Conservation (phyloP, 2,888 invertebrate genomes). For the Harpagoxenus sublaevis region DNA sequence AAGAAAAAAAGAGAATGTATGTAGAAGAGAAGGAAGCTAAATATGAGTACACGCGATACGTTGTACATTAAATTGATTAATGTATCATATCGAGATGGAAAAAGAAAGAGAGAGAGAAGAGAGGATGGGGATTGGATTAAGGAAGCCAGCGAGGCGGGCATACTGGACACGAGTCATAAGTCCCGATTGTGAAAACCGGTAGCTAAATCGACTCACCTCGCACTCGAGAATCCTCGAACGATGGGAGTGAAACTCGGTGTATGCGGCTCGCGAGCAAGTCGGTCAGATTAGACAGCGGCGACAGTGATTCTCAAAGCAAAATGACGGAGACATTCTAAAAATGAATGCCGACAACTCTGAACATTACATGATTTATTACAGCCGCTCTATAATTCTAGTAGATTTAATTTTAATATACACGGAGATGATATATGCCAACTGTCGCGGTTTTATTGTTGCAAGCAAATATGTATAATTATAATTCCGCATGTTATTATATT, state of each 20-base stretch:
- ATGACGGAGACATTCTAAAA: background rate
- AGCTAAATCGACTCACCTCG: constrained; percentile 56
- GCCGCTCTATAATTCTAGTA: background rate
- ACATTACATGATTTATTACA: background rate
- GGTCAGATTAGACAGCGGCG: constrained; percentile 74
- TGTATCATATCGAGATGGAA: background rate
- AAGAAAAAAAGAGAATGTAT: background rate
- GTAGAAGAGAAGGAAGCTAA: background rate
- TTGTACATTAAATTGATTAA: constrained; percentile 27
- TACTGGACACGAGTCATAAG: constrained; percentile 50
- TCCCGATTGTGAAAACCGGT: constrained; percentile 69
- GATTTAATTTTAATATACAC: background rate
- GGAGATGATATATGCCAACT: background rate
- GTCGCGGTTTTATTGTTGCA: background rate
- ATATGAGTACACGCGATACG: background rate
- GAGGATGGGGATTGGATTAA: constrained; percentile 21
- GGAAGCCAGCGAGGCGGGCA: constrained; percentile 10
- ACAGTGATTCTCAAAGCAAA: constrained; percentile 65
- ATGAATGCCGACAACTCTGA: background rate
- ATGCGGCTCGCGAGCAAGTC: constrained; percentile 69
- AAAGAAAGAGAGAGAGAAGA: background rate
- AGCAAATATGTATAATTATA: background rate
- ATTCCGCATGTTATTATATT: background rate
- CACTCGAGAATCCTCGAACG: constrained; percentile 44
- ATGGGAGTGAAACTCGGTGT: constrained; percentile 69